Conservation (phyloP, 1,140 invertebrate species). For the Chironomus striatipennis region DNA sequence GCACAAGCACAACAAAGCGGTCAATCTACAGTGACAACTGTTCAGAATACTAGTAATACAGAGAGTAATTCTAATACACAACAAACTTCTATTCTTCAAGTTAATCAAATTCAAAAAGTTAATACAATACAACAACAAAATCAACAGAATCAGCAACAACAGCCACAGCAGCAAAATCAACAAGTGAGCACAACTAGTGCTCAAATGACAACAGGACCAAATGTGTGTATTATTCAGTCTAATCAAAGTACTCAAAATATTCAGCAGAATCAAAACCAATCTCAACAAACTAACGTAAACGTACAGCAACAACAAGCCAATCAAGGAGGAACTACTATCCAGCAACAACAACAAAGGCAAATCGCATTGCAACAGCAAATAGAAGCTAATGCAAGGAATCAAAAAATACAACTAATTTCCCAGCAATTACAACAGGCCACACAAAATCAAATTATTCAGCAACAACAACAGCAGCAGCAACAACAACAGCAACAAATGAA, state of each 20-base stretch:
- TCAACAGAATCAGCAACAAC: conserved; percentile 36
- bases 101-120: conserved; percentile 29
- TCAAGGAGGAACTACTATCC: conserved; percentile 11
- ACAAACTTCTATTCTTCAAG: conserved; percentile 22
- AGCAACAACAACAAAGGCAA: conserved; percentile 37
- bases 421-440: conserved; percentile 43
- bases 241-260: not conserved
- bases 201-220: not conserved
- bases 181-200: not conserved
- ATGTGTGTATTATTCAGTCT: not conserved
- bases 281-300: not conserved
- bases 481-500: conserved; percentile 28
- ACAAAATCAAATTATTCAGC: conserved; percentile 26
- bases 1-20: conserved; percentile 15
- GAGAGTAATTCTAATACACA: conserved; percentile 24
- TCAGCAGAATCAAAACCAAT: not conserved
- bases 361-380: conserved; percentile 37
- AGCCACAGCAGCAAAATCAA: conserved; percentile 29
- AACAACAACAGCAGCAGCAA: conserved; percentile 20
- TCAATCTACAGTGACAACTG: conserved; percentile 25
- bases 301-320: conserved; percentile 29
- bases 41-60: not conserved
- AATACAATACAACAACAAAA: conserved; percentile 25
- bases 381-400: conserved; percentile 39
- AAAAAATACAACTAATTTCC: conserved; percentile 43